Evolutionary conservation across 2,797 vertebrate genomes (phyloP).

Genomic region (Lithobates pipiens): DNA sequence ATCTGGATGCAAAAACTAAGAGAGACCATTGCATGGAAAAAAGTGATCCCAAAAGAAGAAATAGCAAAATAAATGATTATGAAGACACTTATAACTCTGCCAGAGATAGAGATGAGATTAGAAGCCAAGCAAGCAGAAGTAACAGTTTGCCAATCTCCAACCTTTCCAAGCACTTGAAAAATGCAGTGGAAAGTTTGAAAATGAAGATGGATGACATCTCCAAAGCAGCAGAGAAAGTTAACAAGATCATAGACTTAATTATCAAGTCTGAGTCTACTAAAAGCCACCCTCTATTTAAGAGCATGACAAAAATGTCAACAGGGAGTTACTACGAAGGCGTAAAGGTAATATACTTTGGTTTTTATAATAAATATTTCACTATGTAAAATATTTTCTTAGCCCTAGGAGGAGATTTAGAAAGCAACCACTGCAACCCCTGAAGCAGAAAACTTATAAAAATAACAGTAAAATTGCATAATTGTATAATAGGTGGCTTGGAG

Average conservation of each 20-base stretch:
- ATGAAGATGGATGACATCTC: background rate
- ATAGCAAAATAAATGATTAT: background rate
- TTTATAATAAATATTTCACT: background rate
- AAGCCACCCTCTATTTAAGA: conserved; percentile 43
- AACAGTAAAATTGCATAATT: too few species aligned
- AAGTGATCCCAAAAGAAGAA: background rate
- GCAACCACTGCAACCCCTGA: too few species aligned
- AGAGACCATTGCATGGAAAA: background rate
- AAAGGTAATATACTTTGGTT: conserved; percentile 69
- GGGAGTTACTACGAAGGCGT: conserved; percentile 78
- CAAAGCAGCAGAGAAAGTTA: background rate
- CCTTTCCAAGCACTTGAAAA: background rate
- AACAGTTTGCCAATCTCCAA: background rate
- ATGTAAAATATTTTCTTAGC: too few species aligned
- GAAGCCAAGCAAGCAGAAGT: background rate
- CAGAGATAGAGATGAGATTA: background rate
- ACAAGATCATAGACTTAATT: background rate
- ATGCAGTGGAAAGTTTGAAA: background rate
- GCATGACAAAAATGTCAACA: background rate
- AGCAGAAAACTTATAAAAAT: too few species aligned
- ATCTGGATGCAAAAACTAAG: too few species aligned
- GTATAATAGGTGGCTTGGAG: too few species aligned
- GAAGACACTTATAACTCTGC: background rate
- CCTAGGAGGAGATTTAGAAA: too few species aligned
- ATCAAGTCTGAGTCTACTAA: conserved; percentile 56